A percentile compares a stretch with the other conserved stretches of the same genome.
These are phyloP conservation scores for Oasisia sp. DNA, from an alignment of 2,888 invertebrate species.

Conservation along the genomic window DNA sequence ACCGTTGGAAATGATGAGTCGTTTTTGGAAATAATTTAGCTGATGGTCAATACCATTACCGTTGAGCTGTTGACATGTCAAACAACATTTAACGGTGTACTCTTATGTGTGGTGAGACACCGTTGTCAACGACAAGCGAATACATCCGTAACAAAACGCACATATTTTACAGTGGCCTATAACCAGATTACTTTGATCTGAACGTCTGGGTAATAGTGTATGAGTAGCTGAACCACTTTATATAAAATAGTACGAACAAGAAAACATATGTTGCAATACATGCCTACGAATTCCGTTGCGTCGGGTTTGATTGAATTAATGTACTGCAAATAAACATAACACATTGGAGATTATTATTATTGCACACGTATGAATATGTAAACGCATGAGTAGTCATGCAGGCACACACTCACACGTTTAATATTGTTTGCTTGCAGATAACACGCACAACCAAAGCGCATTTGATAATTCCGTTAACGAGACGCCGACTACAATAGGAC, in stretches of 20 bases:
- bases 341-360: not conserved
- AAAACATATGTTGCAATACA: not conserved
- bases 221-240: not conserved
- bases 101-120: too few relatives aligned
- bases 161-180: too few relatives aligned
- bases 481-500: not conserved
- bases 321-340: not conserved
- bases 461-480: not conserved
- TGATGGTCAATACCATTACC: too few relatives aligned
- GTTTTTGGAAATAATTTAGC: too few relatives aligned
- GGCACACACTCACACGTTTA: not conserved
- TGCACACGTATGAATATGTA: not conserved
- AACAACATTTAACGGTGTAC: too few relatives aligned
- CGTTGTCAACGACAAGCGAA: too few relatives aligned
- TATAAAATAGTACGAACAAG: not conserved
- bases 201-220: not conserved
- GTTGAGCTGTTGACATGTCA: too few relatives aligned
- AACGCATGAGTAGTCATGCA: not conserved
- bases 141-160: too few relatives aligned
- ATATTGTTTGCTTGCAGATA: not conserved
- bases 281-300: not conserved
- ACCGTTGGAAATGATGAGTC: too few relatives aligned
- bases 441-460: not conserved
- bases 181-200: not conserved
- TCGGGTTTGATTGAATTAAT: not conserved